These are phyloP conservation scores for Nannospalax galili DNA, from an alignment of 2,113 vertebrate genomes.

Conservation along the genomic window DNA sequence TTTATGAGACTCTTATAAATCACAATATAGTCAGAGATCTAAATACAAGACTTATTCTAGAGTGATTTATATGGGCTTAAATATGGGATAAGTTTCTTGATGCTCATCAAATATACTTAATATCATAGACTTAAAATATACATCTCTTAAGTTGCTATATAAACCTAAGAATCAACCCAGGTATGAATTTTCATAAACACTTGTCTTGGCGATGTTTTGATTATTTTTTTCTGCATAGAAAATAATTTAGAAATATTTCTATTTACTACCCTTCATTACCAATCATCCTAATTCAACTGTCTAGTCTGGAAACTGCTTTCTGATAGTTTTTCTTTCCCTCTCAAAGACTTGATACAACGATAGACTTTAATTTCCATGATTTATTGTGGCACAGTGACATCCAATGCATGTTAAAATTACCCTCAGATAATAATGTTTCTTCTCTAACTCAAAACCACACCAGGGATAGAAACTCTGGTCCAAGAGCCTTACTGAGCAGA, in stretches of 20 bases:
- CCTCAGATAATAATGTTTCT: neutral
- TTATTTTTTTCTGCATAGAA: neutral
- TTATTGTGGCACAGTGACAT: neutral
- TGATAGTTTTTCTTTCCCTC: neutral
- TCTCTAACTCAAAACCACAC: constrained; percentile 27
- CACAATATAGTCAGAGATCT: neutral
- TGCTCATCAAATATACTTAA: neutral
- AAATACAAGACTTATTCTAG: neutral
- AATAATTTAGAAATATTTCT: neutral
- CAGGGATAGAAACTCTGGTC: constrained; percentile 19
- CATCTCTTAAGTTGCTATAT: neutral
- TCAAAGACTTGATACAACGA: neutral
- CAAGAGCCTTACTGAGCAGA: neutral
- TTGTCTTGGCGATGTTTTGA: neutral
- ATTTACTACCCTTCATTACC: neutral
- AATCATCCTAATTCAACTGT: neutral
- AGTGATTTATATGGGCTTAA: neutral
- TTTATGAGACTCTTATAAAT: neutral
- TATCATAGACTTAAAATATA: neutral
- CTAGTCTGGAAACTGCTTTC: neutral
- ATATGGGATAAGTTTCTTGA: neutral
- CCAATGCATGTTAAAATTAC: neutral
- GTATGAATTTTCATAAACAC: neutral
- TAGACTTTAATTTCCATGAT: neutral
- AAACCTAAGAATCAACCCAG: neutral